phyloP scores from a whole-genome alignment of 1,140 invertebrate genomes.

The Apis florea region DNA sequence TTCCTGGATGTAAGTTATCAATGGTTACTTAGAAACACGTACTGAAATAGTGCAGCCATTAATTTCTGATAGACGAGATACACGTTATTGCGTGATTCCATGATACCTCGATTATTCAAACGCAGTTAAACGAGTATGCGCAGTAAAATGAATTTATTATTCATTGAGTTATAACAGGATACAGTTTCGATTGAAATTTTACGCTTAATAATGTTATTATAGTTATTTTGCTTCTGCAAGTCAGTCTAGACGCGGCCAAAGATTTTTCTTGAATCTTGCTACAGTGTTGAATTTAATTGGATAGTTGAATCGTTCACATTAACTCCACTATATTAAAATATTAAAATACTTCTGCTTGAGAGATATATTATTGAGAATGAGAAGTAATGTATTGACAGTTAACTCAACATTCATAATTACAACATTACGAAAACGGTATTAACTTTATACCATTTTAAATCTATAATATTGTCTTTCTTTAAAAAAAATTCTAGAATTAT shows the following conservation, averaged over 20 bases:
- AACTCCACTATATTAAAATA: no score
- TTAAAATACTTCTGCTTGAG: no score
- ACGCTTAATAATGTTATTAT: neutral
- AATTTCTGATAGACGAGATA: conserved; percentile 57
- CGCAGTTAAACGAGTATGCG: neutral
- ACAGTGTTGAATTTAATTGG: neutral
- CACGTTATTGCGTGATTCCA: conserved; percentile 6
- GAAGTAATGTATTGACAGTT: no score
- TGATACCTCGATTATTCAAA: conserved; percentile 2
- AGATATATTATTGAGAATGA: no score
- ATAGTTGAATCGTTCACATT: no score
- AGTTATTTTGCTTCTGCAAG: neutral
- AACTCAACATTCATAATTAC: no score
- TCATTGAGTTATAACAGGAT: neutral
- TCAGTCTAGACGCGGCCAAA: rapidly evolving
- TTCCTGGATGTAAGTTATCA: conserved; percentile 59
- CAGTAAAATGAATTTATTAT: neutral
- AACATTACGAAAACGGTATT: no score
- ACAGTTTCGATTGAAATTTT: neutral
- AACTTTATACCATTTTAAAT: no score
- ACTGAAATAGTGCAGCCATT: conserved; percentile 59
- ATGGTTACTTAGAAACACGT: conserved; percentile 57
- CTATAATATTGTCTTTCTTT: no score
- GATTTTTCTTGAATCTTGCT: neutral
- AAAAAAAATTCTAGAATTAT: no score